phyloP scores from a whole-genome alignment of 2,888 invertebrate genomes.

The Andrena hattorfiana region DNA sequence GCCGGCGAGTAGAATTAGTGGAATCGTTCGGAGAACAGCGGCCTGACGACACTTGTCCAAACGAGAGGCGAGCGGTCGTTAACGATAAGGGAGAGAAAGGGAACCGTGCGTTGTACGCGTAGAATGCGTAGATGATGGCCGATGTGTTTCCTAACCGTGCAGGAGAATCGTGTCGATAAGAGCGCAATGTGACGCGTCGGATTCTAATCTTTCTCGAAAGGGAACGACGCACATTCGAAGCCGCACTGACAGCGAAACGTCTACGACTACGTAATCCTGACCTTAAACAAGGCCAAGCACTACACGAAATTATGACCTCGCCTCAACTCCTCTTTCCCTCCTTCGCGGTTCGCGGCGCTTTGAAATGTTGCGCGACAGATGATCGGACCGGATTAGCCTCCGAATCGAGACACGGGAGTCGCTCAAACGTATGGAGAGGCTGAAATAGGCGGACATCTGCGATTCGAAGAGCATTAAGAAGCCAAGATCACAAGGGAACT shows the following conservation, averaged over 20 bases:
- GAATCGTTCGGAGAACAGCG: not conserved
- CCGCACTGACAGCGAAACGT: constrained; percentile 17
- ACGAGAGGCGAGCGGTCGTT: not conserved
- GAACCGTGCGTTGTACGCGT: no score
- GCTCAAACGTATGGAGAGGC: not conserved
- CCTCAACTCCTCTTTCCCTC: not conserved
- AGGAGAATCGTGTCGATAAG: constrained; percentile 24
- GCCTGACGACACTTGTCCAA: not conserved
- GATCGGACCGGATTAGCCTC: not conserved
- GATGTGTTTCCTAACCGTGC: not conserved
- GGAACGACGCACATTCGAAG: constrained; percentile 11
- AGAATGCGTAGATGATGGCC: not conserved
- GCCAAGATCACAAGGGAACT: no score
- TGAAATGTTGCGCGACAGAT: not conserved
- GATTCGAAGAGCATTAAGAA: no score
- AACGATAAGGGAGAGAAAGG: not conserved
- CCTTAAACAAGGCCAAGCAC: constrained; percentile 49
- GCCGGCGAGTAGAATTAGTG: not conserved
- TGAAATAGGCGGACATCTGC: not conserved
- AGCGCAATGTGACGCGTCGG: not conserved
- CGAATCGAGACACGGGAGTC: not conserved
- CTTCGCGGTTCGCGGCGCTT: constrained; percentile 23
- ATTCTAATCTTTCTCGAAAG: not conserved
- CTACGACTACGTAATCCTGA: constrained; percentile 15
- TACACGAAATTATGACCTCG: constrained; percentile 31